Evolutionary conservation across 2,888 invertebrate genomes (phyloP).

Genomic region (Morinoia aosen): DNA sequence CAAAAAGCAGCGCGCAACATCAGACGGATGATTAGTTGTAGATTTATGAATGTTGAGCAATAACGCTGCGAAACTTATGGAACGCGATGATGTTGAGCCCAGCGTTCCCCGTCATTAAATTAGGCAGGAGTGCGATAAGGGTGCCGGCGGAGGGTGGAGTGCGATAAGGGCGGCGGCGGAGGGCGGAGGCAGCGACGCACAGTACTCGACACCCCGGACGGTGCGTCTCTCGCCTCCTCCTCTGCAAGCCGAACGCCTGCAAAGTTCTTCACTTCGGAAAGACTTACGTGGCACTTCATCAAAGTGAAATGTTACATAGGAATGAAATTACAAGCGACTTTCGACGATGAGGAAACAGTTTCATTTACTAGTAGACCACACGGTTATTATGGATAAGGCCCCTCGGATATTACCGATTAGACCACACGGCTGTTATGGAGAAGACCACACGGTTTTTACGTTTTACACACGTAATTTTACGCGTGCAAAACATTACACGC

Average conservation of each 20-base stretch:
- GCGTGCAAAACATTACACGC: neutral
- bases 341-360: neutral
- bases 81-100: conserved; percentile 35
- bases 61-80: conserved; percentile 14
- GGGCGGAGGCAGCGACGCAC: neutral
- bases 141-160: neutral
- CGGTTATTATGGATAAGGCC: neutral
- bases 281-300: conserved; percentile 16
- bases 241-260: neutral
- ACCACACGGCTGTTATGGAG: neutral
- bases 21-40: neutral
- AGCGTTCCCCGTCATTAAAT: conserved; percentile 42
- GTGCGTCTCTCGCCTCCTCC: neutral
- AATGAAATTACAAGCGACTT: neutral
- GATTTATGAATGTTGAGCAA: conserved; percentile 15
- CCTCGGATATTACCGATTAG: too few species aligned
- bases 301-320: neutral
- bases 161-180: neutral
- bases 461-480: neutral
- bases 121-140: conserved; percentile 47
- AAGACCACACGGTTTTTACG: too few species aligned
- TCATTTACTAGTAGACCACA: neutral
- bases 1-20: neutral
- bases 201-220: neutral
- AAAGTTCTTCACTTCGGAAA: conserved; percentile 13